These are phyloP conservation scores for Araneus ventricosus DNA, from an alignment of 1,140 invertebrate genomes.

Conservation along the genomic window DNA sequence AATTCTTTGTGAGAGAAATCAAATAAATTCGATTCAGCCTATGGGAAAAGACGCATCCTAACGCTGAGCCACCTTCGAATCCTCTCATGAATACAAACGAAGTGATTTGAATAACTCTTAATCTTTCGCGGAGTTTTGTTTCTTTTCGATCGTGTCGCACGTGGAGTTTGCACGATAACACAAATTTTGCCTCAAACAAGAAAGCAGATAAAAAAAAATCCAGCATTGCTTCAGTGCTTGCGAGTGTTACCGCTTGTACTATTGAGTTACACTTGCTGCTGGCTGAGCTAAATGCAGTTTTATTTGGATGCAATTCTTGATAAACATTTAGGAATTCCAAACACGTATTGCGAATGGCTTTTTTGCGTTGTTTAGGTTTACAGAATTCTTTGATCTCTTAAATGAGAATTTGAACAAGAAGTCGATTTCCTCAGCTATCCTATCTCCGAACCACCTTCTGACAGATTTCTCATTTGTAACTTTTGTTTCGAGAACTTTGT, in stretches of 20 bases:
- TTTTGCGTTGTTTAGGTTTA: background rate
- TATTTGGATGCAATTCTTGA: constrained; percentile 15
- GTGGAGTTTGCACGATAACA: background rate
- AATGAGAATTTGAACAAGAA: background rate
- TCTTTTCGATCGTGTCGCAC: background rate
- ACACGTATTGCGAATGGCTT: background rate
- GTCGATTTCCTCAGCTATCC: background rate
- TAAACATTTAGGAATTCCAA: background rate
- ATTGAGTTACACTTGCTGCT: background rate
- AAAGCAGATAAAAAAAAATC: constrained; percentile 4
- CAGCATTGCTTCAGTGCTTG: background rate
- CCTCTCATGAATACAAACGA: constrained; percentile 39
- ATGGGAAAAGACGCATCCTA: background rate
- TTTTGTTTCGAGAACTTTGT: too few species aligned
- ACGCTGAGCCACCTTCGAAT: background rate
- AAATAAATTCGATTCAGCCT: constrained; percentile 17
- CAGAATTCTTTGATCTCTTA: background rate
- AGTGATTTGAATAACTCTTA: constrained; percentile 48
- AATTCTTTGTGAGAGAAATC: constrained; percentile 5
- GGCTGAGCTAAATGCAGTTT: background rate
- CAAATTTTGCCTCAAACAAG: background rate
- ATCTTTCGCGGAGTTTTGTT: constrained; percentile 33
- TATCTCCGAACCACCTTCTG: too few species aligned
- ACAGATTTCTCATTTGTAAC: too few species aligned
- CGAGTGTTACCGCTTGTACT: background rate